Evolutionary conservation across 2,888 invertebrate species (phyloP).

Genomic region (Brachypalpus laphriformis): DNA sequence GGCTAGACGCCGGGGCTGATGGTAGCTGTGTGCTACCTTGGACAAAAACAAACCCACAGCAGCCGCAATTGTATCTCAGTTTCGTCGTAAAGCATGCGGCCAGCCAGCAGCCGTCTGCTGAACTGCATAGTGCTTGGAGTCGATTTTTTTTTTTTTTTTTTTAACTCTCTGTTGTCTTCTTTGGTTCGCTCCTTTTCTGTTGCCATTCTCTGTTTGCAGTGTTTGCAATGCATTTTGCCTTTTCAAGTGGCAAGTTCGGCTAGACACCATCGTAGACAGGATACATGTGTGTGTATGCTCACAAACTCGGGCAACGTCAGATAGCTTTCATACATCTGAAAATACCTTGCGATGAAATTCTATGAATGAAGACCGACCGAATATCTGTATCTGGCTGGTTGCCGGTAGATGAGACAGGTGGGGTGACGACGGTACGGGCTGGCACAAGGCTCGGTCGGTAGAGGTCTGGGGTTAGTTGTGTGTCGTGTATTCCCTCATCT

Average conservation of each 20-base stretch:
- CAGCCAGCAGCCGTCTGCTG: constrained; percentile 46
- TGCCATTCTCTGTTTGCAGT: constrained; percentile 19
- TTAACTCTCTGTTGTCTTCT: constrained; percentile 11
- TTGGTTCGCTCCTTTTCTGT: constrained; percentile 30
- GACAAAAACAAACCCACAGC: constrained; percentile 57
- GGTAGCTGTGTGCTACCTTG: constrained; percentile 48
- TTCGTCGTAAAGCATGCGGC: constrained; percentile 48
- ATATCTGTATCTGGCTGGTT: constrained; percentile 45
- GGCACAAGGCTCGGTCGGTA: constrained; percentile 43
- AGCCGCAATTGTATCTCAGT: constrained; percentile 61
- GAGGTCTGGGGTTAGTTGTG: constrained; percentile 47
- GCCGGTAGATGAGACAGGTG: constrained; percentile 9
- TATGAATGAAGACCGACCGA: constrained; percentile 69
- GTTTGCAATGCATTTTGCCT: constrained; percentile 45
- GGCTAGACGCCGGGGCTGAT: constrained; percentile 64
- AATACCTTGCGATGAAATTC: constrained; percentile 53
- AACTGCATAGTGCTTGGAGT: not conserved
- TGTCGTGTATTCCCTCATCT: constrained; percentile 34
- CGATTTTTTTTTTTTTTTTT: constrained; percentile 3
- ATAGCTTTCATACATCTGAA: constrained; percentile 12
- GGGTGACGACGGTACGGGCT: not conserved
- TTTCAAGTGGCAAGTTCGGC: constrained; percentile 67
- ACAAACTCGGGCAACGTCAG: constrained; percentile 20
- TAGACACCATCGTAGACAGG: constrained; percentile 69
- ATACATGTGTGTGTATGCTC: constrained; percentile 16